Base-by-base conservation (phyloP, 2,797 vertebrate genomes). In the Periophthalmus magnuspinnatus region DNA sequence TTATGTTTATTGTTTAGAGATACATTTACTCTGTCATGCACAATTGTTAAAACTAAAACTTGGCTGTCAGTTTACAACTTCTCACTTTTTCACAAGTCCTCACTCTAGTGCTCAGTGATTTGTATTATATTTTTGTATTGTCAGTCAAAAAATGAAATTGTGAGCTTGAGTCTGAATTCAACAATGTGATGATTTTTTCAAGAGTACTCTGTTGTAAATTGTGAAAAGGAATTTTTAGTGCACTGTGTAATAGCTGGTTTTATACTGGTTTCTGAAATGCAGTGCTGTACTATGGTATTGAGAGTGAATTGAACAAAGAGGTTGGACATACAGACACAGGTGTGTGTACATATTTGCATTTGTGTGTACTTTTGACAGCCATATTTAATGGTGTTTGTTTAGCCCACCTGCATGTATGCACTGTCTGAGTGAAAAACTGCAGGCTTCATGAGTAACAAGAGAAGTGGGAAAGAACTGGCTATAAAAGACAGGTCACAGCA, bases 361-460 rank as follows among this genome's bases (percentile, higher is more conserved):
- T 61, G 52, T 78, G 47, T 64, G 55, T 65, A 36, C 65, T 65
- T 54, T 7, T 57, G 19, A 45, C 24, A 28, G 13, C 6, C 9
- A 19, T 66, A 19, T 67, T 19, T 48, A 65, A 28, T 52, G 21
- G 4, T 16, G 28, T 81, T 71, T 72, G 62, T 55, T 50, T 50
- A 19, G 57, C 36, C 32, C 55, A 54, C 45, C 24, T 54, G 2
- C 22, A 57, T 74, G 59, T 56, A 13, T 17, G 67, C 54, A 9
- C n/a, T 57, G 59, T 52, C 82, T 11, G 58, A 80, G 70, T 76
- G 83, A 85, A 76, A 78, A 73, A 68, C 57, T 55, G 71, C 79
- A 84, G 83, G 74, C 67, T 68, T 54, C 74, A 77, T 5, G 76
- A 87, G 81, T 81, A 83, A 86, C 62, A 65, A 56, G 80, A 82